Base-by-base conservation (phyloP, 2,113 vertebrate genomes). In the Cettia cetti region DNA sequence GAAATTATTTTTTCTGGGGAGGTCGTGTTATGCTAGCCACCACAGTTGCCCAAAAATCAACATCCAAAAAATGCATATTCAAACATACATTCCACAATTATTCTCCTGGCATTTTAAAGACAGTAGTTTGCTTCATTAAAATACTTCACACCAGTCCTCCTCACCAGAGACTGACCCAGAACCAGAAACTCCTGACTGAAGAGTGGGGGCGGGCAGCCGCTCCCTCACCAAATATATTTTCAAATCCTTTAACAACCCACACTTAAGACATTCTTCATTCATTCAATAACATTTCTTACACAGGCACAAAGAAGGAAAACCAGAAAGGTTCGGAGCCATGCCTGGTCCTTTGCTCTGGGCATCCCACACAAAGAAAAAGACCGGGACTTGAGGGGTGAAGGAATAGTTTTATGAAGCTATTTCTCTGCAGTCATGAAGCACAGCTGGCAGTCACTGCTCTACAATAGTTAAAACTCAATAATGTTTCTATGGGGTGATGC, bases 201-300 rank as follows among this genome's bases (percentile, higher is more conserved):
- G 37, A 40, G 31, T 26, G 6, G 24, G n/a, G 54, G 5, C 0
- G 0, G n/a, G 54, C 31, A 77, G 70, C 40, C 1, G 0, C 20
- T 89, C 45, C 65, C 24, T 59, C 37, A 60, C 39, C 2, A 1
- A 84, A 75, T 1, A 40, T 26, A 50, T 81, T 74, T 92, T 74
- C 40, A 71, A 82, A 54, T 44, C 47, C 72, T 84, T 56, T 26
- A 39, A 75, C 49, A 76, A 52, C 27, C 40, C 21, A 79, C 2
- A 1, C 35, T 33, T 13, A 28, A 56, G 40, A 66, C 1, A 1
- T 44, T 79, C 70, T 52, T 68, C 11, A 4, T 60, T 78, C 50
- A 52, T 50, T 86, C 84, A 39, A 0, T 18, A 68, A 47, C 61
- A 40, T 49, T 57, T 40, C 26, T 52, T 57, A 28, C 3, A 68